Percentiles rank a stretch among this genome's conserved stretches.
These are phyloP conservation scores for Argyresthia albistria DNA, from an alignment of 2,888 invertebrate species.

Conservation along the genomic window DNA sequence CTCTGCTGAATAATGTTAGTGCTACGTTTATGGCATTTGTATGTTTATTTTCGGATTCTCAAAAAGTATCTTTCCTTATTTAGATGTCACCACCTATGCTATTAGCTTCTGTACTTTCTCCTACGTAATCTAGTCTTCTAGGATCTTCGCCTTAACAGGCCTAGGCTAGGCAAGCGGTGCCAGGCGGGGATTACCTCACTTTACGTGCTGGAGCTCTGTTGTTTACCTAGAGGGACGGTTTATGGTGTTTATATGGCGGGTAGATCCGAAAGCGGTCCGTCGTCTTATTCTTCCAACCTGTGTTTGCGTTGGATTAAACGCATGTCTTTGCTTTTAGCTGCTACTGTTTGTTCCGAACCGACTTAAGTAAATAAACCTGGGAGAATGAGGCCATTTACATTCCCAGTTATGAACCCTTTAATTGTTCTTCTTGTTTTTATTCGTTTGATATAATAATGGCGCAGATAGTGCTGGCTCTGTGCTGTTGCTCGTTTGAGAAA, in stretches of 20 bases:
- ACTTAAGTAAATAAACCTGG: constrained; percentile 60
- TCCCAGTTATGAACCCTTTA: constrained; percentile 52
- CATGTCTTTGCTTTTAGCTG: constrained; percentile 63
- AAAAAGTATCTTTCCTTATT: too few species aligned
- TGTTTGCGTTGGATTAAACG: constrained; percentile 67
- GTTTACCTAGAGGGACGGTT: constrained; percentile 46
- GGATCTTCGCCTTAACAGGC: constrained; percentile 40
- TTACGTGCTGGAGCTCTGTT: constrained; percentile 32
- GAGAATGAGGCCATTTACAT: constrained; percentile 51
- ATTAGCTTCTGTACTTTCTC: too few species aligned
- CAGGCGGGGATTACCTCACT: constrained; percentile 56
- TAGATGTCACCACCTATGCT: too few species aligned
- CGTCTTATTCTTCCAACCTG: constrained; percentile 54
- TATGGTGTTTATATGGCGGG: constrained; percentile 42
- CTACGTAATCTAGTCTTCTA: neutral
- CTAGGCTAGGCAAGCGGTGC: constrained; percentile 25
- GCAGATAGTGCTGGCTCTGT: constrained; percentile 38
- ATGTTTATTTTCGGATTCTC: too few species aligned
- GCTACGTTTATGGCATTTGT: too few species aligned
- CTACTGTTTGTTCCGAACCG: constrained; percentile 54
- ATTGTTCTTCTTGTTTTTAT: constrained; percentile 57
- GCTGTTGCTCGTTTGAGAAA: neutral
- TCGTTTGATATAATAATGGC: constrained; percentile 50
- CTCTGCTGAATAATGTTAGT: too few species aligned
- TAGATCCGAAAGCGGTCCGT: constrained; percentile 17